Conservation (phyloP, 2,113 vertebrate species). For the Burhinus bistriatus region DNA sequence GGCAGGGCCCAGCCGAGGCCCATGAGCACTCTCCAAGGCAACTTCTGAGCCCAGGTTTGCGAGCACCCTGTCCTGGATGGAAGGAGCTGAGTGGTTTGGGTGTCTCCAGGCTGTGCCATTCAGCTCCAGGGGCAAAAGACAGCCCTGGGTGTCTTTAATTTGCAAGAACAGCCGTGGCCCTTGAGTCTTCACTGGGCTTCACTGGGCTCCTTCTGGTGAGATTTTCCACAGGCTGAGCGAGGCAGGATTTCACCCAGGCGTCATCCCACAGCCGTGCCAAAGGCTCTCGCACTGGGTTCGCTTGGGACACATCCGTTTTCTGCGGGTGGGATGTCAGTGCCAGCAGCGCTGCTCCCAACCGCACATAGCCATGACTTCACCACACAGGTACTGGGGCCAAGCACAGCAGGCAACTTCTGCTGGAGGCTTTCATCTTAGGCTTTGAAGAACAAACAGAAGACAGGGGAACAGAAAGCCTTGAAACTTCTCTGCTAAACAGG, state of each 20-base stretch:
- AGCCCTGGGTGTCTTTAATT: not conserved
- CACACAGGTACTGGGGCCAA: rapidly evolving
- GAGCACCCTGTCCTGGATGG: not conserved
- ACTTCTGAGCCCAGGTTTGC: not conserved
- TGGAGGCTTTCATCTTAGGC: not conserved
- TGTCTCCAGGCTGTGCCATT: not conserved
- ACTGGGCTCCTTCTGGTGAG: rapidly evolving
- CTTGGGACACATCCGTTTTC: not conserved
- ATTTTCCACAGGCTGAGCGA: not conserved
- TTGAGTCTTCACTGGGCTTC: rapidly evolving
- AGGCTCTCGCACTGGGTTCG: rapidly evolving
- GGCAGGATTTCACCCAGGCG: not conserved
- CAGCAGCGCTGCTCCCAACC: rapidly evolving
- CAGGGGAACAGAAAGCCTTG: not conserved
- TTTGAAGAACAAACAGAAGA: slow-evolving; percentile 11
- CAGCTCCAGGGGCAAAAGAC: not conserved
- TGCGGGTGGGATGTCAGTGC: not conserved
- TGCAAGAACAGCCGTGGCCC: not conserved
- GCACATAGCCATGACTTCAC: not conserved
- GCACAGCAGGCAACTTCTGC: not conserved
- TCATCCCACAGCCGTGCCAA: not conserved
- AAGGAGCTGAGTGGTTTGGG: not conserved
- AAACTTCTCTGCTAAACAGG: not conserved
- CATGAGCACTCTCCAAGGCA: not conserved
- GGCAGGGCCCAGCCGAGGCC: not conserved